Percentiles rank a stretch among this genome's conserved stretches.
phyloP scores from a whole-genome alignment of 2,888 invertebrate genomes.

The Dexiosoma caninum region DNA sequence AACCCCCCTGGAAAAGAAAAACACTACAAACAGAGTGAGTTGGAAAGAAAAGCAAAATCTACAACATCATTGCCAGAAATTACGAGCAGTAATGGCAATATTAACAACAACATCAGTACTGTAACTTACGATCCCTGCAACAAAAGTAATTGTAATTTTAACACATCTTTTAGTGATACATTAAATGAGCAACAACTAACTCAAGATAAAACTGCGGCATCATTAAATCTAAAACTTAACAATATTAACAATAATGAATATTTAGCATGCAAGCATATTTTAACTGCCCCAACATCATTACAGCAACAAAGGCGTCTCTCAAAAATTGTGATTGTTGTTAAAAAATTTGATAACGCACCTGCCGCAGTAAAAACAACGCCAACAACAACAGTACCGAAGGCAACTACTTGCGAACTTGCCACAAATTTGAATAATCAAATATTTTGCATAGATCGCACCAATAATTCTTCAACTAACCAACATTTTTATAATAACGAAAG shows the following conservation, averaged over 20 bases:
- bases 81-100: constrained; percentile 25
- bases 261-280: constrained; percentile 58
- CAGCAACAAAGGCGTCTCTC: constrained; percentile 54
- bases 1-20: constrained; percentile 9
- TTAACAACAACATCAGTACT: constrained; percentile 1
- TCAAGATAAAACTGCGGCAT: constrained; percentile 46
- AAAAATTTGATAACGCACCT: constrained; percentile 42
- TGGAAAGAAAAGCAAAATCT: constrained; percentile 30
- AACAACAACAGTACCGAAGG: not conserved
- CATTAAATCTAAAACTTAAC: constrained; percentile 47
- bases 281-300: constrained; percentile 33
- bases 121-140: constrained; percentile 14
- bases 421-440: constrained; percentile 45
- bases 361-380: not conserved
- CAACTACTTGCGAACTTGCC: constrained; percentile 27
- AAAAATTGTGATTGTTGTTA: constrained; percentile 59
- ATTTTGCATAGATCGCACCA: constrained; percentile 36
- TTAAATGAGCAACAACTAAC: constrained; percentile 54
- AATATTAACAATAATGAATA: constrained; percentile 53
- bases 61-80: constrained; percentile 32
- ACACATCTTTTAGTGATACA: constrained; percentile 42
- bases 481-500: constrained; percentile 13
- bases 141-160: constrained; percentile 50
- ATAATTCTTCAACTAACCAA: constrained; percentile 50
- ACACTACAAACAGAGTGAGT: constrained; percentile 40